Evolutionary conservation across 2,113 vertebrate species (phyloP), one percentile per base, ranked within the genome.

Genomic region (Equus przewalskii): DNA sequence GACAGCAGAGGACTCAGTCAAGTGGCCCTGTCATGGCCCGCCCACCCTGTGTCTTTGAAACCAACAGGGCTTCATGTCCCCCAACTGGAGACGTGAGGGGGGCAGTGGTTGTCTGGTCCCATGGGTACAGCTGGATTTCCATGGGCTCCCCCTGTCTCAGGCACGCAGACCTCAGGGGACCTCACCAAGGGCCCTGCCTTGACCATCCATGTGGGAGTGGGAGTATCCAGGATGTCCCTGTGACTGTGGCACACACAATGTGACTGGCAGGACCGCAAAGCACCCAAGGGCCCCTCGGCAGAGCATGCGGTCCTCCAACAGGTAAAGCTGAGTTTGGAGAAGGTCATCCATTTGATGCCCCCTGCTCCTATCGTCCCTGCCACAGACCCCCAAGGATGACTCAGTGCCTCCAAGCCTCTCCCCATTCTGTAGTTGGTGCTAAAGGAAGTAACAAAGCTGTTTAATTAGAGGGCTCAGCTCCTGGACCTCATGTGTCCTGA

Each of bases 181-280:
- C 22, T 49, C 54, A 46, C 19, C 84, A 62, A 62, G 44, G 22
- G 6, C 72, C 51, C 24, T 14, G 70, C n/a, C 21, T 46, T 90
- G 78, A 46, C 46, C 1, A 1, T 36, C 58, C 7, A 3, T 5
- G 33, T 54, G 56, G 33, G 65, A 81, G 0, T 22, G 21, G 11
- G 24, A 41, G 56, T 44, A 73, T 7, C 44, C 28, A 33, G 7
- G 54, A 41, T 2, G 19, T 4, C 2, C 28, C 80, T 73, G 19
- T 54, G 36, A 36, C 36, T 36, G 36, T 1, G 0, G 9, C 3
- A n/a, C n/a, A 51, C 18, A 28, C 26, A 21, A 16, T 0, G 0
- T 49, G 33, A 44, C 44, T 10, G 54, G n/a, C 0, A 11, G 15
- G 19, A 18, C 21, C 60, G 10, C 58, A 67, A 56, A 41, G 44